These are phyloP conservation scores for Zaprionus bogoriensis DNA, from an alignment of 2,888 invertebrate species.

Conservation along the genomic window DNA sequence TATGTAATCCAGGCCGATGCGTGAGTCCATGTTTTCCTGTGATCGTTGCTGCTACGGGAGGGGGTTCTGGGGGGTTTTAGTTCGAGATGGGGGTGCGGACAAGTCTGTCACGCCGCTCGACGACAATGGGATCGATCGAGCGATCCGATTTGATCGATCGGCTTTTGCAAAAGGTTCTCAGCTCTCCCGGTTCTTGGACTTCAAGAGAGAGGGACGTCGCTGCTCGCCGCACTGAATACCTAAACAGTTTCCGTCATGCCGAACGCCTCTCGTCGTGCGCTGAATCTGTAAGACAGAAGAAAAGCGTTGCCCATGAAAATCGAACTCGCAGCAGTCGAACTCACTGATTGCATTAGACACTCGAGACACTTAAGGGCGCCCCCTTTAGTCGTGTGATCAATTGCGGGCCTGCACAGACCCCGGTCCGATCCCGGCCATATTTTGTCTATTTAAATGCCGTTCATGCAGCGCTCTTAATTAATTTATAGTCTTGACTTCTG, in stretches of 20 bases:
- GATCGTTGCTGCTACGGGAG: neutral
- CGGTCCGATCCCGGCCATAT: conserved; percentile 32
- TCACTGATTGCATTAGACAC: conserved; percentile 52
- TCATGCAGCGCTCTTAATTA: conserved; percentile 55
- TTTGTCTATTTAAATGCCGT: conserved; percentile 54
- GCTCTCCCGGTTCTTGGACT: conserved; percentile 40
- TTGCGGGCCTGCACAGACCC: conserved; percentile 28
- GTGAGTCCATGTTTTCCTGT: conserved; percentile 90
- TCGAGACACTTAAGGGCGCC: conserved; percentile 30
- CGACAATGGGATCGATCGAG: conserved; percentile 10
- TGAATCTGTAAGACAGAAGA: conserved; percentile 58
- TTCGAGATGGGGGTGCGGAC: conserved; percentile 12
- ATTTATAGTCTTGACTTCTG: conserved; percentile 58
- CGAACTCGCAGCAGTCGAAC: neutral
- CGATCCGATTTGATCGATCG: conserved; percentile 49
- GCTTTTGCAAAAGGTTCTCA: conserved; percentile 56
- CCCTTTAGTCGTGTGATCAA: conserved; percentile 55
- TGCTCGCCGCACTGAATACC: conserved; percentile 59
- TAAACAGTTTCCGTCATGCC: conserved; percentile 67
- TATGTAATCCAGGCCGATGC: conserved; percentile 96
- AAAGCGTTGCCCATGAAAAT: conserved; percentile 44
- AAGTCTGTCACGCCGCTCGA: conserved; percentile 41
- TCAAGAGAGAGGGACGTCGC: conserved; percentile 4
- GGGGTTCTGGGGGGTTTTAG: neutral
- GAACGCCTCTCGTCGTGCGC: conserved; percentile 44